Evolutionary conservation across 2,113 vertebrate species (phyloP).

Genomic region (Actinemys pallida): DNA sequence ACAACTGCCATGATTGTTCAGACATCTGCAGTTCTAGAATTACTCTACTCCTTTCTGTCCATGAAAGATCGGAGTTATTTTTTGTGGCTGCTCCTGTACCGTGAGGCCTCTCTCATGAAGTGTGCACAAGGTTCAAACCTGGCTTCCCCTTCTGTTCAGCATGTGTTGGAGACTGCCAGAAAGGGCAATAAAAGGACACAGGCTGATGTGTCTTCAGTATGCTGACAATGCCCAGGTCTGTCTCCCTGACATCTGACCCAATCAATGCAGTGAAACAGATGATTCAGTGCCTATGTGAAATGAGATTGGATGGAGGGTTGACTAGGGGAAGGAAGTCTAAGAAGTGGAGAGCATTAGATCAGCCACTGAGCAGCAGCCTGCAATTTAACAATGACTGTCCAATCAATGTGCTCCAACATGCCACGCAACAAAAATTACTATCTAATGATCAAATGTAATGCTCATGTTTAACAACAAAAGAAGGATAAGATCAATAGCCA

Average conservation of each 20-base stretch:
- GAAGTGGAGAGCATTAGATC: neutral
- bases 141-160: neutral
- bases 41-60: neutral
- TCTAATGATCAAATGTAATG: neutral
- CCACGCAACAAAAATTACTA: neutral
- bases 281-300: neutral
- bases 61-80: neutral
- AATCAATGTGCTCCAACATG: neutral
- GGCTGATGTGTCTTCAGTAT: fast-evolving
- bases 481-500: neutral
- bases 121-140: neutral
- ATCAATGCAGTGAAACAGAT: neutral
- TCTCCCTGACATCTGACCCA: neutral
- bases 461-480: neutral
- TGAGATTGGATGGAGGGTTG: neutral
- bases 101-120: neutral
- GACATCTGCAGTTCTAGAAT: neutral
- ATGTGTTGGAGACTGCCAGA: neutral
- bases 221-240: neutral
- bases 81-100: neutral
- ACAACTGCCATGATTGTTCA: neutral
- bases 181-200: neutral
- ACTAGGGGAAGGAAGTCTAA: neutral
- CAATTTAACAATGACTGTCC: neutral
- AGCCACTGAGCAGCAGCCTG: neutral